Percentiles rank a stretch among this genome's conserved stretches.
Evolutionary conservation across 2,797 vertebrate species (phyloP).

Genomic region (Syndactyla subalaris): DNA sequence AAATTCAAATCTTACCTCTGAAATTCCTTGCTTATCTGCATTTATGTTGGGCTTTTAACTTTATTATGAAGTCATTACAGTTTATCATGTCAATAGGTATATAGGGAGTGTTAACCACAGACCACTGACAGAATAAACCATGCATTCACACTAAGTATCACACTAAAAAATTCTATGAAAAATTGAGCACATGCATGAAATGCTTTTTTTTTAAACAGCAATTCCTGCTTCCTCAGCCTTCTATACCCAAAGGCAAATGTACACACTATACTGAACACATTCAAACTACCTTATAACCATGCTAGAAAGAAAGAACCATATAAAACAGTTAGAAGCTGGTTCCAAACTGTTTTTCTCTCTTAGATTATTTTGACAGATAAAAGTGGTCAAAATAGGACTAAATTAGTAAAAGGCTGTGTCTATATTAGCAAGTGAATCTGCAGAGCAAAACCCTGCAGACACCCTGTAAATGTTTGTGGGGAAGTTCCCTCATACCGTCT

Average conservation of each 20-base stretch:
- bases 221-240: neutral
- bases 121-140: slow-evolving; percentile 34
- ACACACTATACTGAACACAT: neutral
- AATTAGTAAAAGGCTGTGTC: neutral
- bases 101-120: slow-evolving; percentile 42
- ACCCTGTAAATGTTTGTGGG: neutral
- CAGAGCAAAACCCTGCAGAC: neutral
- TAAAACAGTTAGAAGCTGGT: neutral
- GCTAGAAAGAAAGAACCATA: neutral
- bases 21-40: neutral
- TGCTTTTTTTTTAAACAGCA: slow-evolving; percentile 1
- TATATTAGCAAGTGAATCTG: neutral
- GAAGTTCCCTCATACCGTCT: neutral
- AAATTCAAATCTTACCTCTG: neutral
- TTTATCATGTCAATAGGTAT: slow-evolving; percentile 29
- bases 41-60: slow-evolving; percentile 45
- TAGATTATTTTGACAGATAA: neutral
- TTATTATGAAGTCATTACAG: slow-evolving; percentile 42
- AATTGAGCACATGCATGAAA: neutral
- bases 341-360: neutral
- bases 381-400: neutral
- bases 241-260: neutral
- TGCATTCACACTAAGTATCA: slow-evolving; percentile 18
- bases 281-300: neutral
- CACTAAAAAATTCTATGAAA: slow-evolving; percentile 28